Percentiles rank a stretch among this genome's conserved stretches.
These are phyloP conservation scores for Bacillus rossius DNA, from an alignment of 1,140 invertebrate species.

Conservation along the genomic window DNA sequence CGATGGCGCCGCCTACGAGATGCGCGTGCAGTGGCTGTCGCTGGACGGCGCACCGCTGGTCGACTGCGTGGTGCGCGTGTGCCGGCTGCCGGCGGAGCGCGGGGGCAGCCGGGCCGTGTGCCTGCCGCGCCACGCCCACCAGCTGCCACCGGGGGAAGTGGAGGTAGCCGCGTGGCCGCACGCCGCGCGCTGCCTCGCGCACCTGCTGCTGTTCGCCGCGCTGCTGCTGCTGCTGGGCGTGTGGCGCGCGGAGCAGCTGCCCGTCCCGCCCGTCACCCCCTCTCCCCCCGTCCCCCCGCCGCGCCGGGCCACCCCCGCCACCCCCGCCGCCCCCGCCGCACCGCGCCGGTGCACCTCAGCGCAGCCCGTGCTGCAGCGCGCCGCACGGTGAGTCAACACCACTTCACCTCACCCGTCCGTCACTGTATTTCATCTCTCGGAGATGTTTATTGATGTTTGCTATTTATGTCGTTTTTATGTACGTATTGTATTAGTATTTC, in stretches of 20 bases:
- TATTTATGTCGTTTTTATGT: too few relatives aligned
- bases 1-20: slow-evolving; percentile 3
- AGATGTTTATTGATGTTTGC: too few relatives aligned
- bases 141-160: neutral
- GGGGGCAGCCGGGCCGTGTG: neutral
- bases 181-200: neutral
- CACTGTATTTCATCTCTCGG: too few relatives aligned
- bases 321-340: too few relatives aligned
- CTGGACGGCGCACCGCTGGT: slow-evolving; percentile 7
- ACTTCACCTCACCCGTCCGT: too few relatives aligned
- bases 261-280: neutral
- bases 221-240: neutral
- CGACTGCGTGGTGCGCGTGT: slow-evolving; percentile 10
- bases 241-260: neutral
- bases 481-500: too few relatives aligned
- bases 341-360: too few relatives aligned
- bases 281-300: neutral
- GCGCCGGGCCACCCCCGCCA: neutral
- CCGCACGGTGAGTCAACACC: too few relatives aligned
- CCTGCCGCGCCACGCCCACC: neutral
- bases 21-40: slow-evolving; percentile 14
- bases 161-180: neutral
- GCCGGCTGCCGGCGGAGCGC: neutral
- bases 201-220: slow-evolving; percentile 1
- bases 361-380: too few relatives aligned